Conservation (phyloP, 1,140 invertebrate genomes). For the Leucophenga varia region DNA sequence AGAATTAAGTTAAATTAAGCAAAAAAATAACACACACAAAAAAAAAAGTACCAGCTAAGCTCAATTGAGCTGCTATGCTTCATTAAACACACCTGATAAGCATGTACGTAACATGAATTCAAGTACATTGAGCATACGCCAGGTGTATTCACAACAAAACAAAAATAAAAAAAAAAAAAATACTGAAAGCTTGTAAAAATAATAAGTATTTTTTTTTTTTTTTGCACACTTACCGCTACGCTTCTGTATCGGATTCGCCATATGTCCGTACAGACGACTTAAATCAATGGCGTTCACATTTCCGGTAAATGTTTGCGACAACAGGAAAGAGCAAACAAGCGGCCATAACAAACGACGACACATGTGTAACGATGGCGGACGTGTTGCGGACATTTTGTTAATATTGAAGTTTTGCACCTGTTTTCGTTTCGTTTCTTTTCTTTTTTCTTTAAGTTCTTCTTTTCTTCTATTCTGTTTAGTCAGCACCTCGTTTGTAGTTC, state of each 20-base stretch:
- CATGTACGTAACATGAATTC: too few relatives aligned
- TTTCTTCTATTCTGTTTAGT: too few relatives aligned
- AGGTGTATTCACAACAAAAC: constrained; percentile 5
- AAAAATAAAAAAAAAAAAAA: too few relatives aligned
- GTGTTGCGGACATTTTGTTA: too few relatives aligned
- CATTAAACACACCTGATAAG: too few relatives aligned
- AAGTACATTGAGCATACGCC: constrained; percentile 7
- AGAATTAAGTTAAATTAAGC: too few relatives aligned
- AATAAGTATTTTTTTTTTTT: background rate
- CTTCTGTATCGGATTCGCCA: constrained; percentile 48
- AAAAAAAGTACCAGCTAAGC: too few relatives aligned
- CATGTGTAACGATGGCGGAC: constrained; percentile 7
- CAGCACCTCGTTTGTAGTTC: too few relatives aligned
- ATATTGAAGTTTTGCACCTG: background rate
- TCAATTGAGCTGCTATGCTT: too few relatives aligned
- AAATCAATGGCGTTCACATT: constrained; percentile 52
- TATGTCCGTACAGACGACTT: constrained; percentile 54
- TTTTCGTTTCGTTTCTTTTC: too few relatives aligned
- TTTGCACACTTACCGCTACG: constrained; percentile 45
- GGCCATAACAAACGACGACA: constrained; percentile 38
- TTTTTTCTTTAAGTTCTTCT: too few relatives aligned
- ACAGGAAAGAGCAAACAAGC: constrained; percentile 32
- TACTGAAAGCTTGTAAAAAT: constrained; percentile 3
- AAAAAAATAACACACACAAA: too few relatives aligned
- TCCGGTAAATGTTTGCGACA: constrained; percentile 29